phyloP scores from a whole-genome alignment of 2,113 vertebrate species.

The Piprites chloris region DNA sequence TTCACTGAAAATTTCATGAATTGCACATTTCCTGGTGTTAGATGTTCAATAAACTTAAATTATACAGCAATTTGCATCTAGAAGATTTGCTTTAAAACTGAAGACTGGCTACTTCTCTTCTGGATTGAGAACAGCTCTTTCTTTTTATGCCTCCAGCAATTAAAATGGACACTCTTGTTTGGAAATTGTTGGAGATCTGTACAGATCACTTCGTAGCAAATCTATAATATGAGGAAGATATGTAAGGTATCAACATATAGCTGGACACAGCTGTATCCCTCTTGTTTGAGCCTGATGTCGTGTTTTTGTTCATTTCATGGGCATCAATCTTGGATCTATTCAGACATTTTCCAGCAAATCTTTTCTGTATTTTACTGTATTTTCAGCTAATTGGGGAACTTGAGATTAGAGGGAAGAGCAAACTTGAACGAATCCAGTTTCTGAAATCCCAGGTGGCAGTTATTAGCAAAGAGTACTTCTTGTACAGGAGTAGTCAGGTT shows the following conservation, averaged over 20 bases:
- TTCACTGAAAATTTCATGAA: constrained; percentile 66
- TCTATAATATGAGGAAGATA: not conserved
- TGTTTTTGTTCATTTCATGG: not conserved
- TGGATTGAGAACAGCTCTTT: not conserved
- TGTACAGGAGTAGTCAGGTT: not conserved
- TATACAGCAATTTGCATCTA: constrained; percentile 64
- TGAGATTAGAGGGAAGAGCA: not conserved
- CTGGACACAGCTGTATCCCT: not conserved
- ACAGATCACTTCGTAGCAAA: not conserved
- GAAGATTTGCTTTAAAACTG: constrained; percentile 38
- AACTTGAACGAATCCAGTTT: not conserved
- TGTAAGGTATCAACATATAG: not conserved
- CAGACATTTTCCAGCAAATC: not conserved
- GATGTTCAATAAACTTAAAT: constrained; percentile 70
- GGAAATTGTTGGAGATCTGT: not conserved
- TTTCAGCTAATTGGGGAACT: not conserved
- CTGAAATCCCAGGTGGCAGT: not conserved
- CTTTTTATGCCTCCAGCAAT: not conserved
- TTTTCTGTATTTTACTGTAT: not conserved
- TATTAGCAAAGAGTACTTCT: not conserved
- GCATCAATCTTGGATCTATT: not conserved
- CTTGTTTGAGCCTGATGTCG: not conserved
- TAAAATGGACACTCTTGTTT: not conserved
- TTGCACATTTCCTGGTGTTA: constrained; percentile 62
- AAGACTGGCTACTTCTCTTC: constrained; percentile 25